Evolutionary conservation across 2,888 invertebrate genomes (phyloP), one percentile per base, ranked within the genome.

Genomic region (Litoditis marina): DNA sequence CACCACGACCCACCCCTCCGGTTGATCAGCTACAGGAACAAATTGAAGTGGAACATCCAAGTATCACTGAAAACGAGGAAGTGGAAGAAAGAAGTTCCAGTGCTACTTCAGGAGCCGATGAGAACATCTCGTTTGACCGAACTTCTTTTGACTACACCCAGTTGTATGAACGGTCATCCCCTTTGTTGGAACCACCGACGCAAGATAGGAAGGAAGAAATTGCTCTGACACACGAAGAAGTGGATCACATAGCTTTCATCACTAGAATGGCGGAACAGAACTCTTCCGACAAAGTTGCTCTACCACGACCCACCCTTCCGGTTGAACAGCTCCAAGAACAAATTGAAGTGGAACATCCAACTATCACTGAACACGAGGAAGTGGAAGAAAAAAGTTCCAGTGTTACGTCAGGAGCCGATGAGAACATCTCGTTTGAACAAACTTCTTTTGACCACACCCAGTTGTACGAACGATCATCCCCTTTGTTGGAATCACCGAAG

Each of bases 71-170:
- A 22, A 22, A 47, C 2, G 25, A 22, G 27, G 51, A 51, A 51
- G 31, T 31, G 25, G 51, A 22, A 28, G 51, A 51, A 31, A 13
- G 22, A 2, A 52, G 58, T 25, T 63, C 63, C 2, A 50, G 50
- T 53, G 67, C 67, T 22, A 64, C 64, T n/a, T 67, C 67, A 6
- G 64, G 64, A 46, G 67, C 67, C 19, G 63, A 67, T 46, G 60
- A 55, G 22, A 46, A 39, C 8, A 25, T 52, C 44, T 66, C 66
- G 8, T 66, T 63, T 47, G 62, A 61, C n/a, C 49, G 36, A 13
- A 19, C 47, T 22, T 47, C 60, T 52, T 22, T 54, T 36, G 60
- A 60, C 16, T 11, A 8, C 27, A 34, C 36, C n/a, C 13, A 28
- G 2, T 51, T 31, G 11, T 16, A n/a, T 2, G 16, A 28, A 19